phyloP scores from a whole-genome alignment of 2,888 invertebrate species.

The Scaptomyza tumidula region DNA sequence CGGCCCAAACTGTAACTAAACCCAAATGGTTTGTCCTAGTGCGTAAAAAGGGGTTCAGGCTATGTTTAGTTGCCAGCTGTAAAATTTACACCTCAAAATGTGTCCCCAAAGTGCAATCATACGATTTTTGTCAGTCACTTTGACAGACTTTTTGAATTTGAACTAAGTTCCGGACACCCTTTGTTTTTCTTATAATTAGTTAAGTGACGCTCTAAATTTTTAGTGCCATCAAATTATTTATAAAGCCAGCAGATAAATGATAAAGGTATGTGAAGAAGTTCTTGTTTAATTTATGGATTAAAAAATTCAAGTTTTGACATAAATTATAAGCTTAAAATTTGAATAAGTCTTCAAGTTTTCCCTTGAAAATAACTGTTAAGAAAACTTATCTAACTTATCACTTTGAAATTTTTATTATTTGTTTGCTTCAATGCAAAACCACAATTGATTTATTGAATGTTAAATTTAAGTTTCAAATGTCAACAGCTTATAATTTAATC shows the following conservation, averaged over 20 bases:
- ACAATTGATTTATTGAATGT: not conserved
- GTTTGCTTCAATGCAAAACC: not conserved
- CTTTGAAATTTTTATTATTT: not conserved
- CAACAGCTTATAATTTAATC: constrained; percentile 5
- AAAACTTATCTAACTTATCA: no score
- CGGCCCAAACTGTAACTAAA: constrained; percentile 64
- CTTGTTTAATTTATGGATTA: not conserved
- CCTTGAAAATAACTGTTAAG: not conserved
- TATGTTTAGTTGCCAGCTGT: constrained; percentile 23
- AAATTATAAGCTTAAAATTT: not conserved
- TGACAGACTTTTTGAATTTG: constrained; percentile 1
- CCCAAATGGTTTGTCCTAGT: constrained; percentile 36
- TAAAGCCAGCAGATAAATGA: constrained; percentile 15
- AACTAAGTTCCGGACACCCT: not conserved
- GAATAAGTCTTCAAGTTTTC: not conserved
- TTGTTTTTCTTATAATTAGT: constrained; percentile 61
- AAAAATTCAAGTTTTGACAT: no score
- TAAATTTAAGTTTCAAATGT: not conserved
- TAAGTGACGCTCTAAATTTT: constrained; percentile 64
- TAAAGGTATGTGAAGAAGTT: not conserved
- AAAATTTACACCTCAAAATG: constrained; percentile 77
- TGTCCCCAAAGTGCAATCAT: constrained; percentile 75
- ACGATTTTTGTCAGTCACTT: constrained; percentile 59
- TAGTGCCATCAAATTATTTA: constrained; percentile 63
- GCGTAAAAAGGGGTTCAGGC: constrained; percentile 16